Base-by-base conservation (phyloP, 92 coral and sea anemone species). In the Parazoanthus darwini region DNA sequence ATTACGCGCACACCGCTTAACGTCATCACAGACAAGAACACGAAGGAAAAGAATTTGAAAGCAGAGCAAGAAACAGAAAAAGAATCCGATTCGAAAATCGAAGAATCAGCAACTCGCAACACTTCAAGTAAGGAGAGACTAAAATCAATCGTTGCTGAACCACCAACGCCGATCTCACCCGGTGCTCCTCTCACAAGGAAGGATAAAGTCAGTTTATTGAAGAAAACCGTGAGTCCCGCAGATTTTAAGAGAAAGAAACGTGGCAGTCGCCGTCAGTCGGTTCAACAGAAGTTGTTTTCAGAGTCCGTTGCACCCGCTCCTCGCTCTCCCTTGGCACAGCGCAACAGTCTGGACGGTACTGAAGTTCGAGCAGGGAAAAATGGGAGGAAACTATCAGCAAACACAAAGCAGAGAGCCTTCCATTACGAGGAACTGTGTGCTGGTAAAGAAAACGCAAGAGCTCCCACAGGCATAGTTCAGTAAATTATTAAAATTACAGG, bases 261-360 rank as follows among this genome's bases (percentile, higher is more conserved):
- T 51, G 66, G 77, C 29, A 72, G 91, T 38, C 91, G 96, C 38
- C 92, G 96, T 26, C 93, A 93, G 29, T 93, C 98, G 6, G 90
- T 95, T 72, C 98, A 94, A 73, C 98, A 95, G 83, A 93, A 95
- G 80, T 89, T 95, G 58, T 95, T 95, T 86, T 88, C 96, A 22
- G 98, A 95, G 81, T 90, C 90, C 11, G 94, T 90, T 50, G 92
- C 90, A 18, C 93, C 94, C 2, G 75, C 86, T 33, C 94, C 98
- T 2, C 93, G 97, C 35, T 97, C 99, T 18, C 99, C 99, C 8
- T 89, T 97, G 39, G 94, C 96, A 36, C 96, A 92, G 82, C 51
- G 98, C 88, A 97, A 97, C 88, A 79, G 89, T 42, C 86, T 93
- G 20, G 93, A 84, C 37, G 86, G 91, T 44, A 70, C 80, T 43